Percentiles rank a stretch among this genome's conserved stretches.
Evolutionary conservation across 2,113 vertebrate species (phyloP).

Genomic region (Tupaia chinensis): DNA sequence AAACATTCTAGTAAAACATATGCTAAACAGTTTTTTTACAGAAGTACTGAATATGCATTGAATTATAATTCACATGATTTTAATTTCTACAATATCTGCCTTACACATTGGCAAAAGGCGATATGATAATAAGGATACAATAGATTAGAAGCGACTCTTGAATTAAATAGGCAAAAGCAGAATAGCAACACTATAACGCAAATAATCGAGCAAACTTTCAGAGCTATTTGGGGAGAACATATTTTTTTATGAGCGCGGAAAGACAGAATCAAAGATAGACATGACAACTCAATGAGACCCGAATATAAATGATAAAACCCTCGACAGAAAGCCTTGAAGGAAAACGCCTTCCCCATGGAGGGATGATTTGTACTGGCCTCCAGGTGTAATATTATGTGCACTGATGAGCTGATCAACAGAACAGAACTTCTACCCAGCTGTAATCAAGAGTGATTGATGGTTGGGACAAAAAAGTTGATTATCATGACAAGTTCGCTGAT

Average conservation of each 20-base stretch:
- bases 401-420: constrained; percentile 90
- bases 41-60: constrained; percentile 57
- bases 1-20: constrained; percentile 68
- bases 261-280: constrained; percentile 76
- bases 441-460: constrained; percentile 91
- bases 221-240: constrained; percentile 65
- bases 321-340: constrained; percentile 83
- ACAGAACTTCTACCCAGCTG: constrained; percentile 86
- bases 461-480: constrained; percentile 91
- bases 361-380: constrained; percentile 86
- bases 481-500: constrained; percentile 88
- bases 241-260: constrained; percentile 72
- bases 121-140: constrained; percentile 54
- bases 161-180: constrained; percentile 50
- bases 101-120: constrained; percentile 59
- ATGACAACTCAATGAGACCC: constrained; percentile 74
- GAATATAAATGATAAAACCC: constrained; percentile 83
- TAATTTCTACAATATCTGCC: constrained; percentile 79
- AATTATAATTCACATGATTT: constrained; percentile 75
- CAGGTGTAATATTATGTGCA: constrained; percentile 89
- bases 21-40: constrained; percentile 50
- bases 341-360: constrained; percentile 78
- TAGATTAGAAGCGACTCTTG: constrained; percentile 46
- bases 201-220: constrained; percentile 63
- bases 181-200: not conserved